Evolutionary conservation across 2,888 invertebrate genomes (phyloP), one percentile per base, ranked within the genome.

Genomic region (Lysandra coridon): DNA sequence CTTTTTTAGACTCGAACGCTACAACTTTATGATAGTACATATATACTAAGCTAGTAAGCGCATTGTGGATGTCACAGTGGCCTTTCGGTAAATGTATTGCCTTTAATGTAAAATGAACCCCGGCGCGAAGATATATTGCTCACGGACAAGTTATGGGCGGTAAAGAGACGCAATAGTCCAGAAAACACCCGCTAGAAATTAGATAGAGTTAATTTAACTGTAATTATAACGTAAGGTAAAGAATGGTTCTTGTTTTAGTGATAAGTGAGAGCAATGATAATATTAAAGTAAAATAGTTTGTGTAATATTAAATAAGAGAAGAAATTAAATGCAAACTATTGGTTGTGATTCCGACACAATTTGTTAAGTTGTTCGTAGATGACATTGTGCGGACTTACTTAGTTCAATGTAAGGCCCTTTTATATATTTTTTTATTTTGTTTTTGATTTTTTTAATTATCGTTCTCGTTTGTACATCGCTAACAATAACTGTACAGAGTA

Each of bases 401-500:
- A 91, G 86, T 90, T 89, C 91, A 89, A 85, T 84, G 87, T 93
- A 92, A 90, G 92, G 88, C 85, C 90, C 89, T 86, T 89, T 91
- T 91, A 89, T 83, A 83, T 86, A 87, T 87, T 88, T 86, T 85
- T 87, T 88, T 87, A 88, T 88, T 88, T 87, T 84, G 87, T 89
- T 90, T 92, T 91, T 90, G 85, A 85, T 88, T 89, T 91, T 93
- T 94, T 93, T 90, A 89, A 91, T 90, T 90, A 88, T 92, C 91
- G 91, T 93, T 93, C 92, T 93, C 92, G 91, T 94, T 94, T 93
- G 93, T 94, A 94, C 93, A 94, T 94, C 94, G 91, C 93, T 94
- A 94, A 94, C 94, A 94, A 94, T 94, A 92, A 92, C 89, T 94
- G 94, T 94, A 94, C 94, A 94, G 94, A 94, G 90, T 93, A 94